Conservation (phyloP, 2,113 vertebrate species). For the Lagenorhynchus albirostris region DNA sequence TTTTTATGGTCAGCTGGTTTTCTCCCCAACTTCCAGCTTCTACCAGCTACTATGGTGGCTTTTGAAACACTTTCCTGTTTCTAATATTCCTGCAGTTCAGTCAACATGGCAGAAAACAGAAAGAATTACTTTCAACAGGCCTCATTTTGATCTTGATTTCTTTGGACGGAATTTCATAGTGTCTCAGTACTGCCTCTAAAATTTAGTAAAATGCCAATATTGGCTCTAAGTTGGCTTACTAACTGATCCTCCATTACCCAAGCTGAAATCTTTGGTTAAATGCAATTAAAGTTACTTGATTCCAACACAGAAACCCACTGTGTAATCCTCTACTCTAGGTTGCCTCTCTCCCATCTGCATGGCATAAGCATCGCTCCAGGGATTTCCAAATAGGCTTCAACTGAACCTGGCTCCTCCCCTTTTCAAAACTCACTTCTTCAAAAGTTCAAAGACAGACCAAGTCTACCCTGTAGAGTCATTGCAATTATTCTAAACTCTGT, state of each 20-base stretch:
- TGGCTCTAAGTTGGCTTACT: background rate
- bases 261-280: background rate
- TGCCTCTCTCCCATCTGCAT: too few relatives aligned
- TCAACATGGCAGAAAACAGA: background rate
- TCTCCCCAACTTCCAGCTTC: background rate
- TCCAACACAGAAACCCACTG: background rate
- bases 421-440: background rate
- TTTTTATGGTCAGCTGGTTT: background rate
- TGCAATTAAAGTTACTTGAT: background rate
- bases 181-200: background rate
- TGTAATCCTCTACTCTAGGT: too few relatives aligned
- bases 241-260: background rate
- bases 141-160: background rate
- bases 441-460: background rate
- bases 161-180: background rate
- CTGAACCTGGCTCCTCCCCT: background rate
- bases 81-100: background rate
- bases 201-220: background rate
- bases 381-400: fast-evolving
- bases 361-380: fast-evolving
- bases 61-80: background rate
- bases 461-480: too few relatives aligned
- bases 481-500: background rate
- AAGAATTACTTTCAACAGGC: background rate
- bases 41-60: background rate